A percentile compares a stretch with the other conserved stretches of the same genome.
Conservation (phyloP, 2,113 vertebrate genomes). For the Cygnus buccinator region DNA sequence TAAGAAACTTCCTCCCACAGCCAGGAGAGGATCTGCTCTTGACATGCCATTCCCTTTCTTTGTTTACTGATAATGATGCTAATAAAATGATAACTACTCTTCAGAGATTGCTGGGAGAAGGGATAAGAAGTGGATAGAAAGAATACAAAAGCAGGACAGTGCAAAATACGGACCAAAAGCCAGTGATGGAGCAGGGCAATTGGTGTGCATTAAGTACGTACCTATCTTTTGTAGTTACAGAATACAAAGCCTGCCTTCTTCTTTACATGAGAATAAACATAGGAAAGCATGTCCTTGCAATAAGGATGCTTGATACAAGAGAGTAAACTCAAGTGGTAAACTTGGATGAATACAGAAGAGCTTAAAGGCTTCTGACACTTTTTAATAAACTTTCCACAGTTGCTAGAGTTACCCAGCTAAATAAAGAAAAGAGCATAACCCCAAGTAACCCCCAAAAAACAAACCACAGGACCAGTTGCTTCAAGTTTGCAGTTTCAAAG, state of each 20-base stretch:
- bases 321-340: neutral
- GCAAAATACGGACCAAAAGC: neutral
- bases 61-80: neutral
- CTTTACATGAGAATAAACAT: slow-evolving; percentile 38
- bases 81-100: neutral
- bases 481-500: neutral
- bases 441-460: rapidly evolving
- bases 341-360: neutral
- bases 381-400: slow-evolving; percentile 13
- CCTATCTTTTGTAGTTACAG: slow-evolving; percentile 19
- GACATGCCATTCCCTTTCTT: neutral
- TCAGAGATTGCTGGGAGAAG: neutral
- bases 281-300: slow-evolving; percentile 27
- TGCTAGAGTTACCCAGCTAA: slow-evolving; percentile 24
- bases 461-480: neutral
- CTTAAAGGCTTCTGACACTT: slow-evolving; percentile 9
- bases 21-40: neutral
- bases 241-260: neutral
- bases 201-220: rapidly evolving
- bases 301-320: neutral
- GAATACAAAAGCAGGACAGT: neutral
- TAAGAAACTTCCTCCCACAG: neutral
- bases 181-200: neutral
- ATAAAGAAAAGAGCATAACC: neutral
- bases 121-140: neutral